Base-by-base conservation (phyloP, 2,797 vertebrate species). In the Delichon dasypus region DNA sequence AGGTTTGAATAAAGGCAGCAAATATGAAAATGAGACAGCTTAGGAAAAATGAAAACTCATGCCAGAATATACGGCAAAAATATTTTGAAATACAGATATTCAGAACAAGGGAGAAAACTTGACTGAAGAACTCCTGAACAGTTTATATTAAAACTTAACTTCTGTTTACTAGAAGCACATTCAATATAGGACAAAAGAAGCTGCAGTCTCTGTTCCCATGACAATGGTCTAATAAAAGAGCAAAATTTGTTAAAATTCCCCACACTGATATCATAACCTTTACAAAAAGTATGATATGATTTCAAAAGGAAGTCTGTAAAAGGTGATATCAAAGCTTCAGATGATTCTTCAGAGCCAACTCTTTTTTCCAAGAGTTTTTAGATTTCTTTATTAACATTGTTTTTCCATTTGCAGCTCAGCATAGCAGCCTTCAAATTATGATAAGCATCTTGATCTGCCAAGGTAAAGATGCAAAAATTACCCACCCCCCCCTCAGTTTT, bases 11-110 rank as follows among this genome's bases (percentile, higher is more conserved):
- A 85, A 82, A 84, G 76, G 54, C 57, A 96, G 34, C 62, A 95
- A 96, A 73, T 32, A 94, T 45, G n/a, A 95, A 92, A 87, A 93
- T 4, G 14, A 88, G 38, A 83, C 60, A 66, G 42, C 13, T 75
- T 67, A 61, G 26, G 30, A 85, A 71, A 93, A 95, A 86, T 65
- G 22, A 89, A 93, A 95, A 92, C 21, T 82, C 60, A 65, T 36
- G 90, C 32, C 82, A 92, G 74, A 80, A 82, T 42, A 94, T 54
- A 76, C 9, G 68, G 89, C n/a, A 89, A 92, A 84, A 95, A 62
- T 91, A 81, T 92, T 96, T 47, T 76, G 44, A 91, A 95, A 91
- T 51, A 94, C n/a, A 77, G 51, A 66, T 53, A 88, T 45, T 89
- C 17, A 38, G 78, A 94, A 74, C 11, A 76, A 85, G 42, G 44